Conservation (phyloP, 2,797 vertebrate species). For the Anisognathus igniventris region DNA sequence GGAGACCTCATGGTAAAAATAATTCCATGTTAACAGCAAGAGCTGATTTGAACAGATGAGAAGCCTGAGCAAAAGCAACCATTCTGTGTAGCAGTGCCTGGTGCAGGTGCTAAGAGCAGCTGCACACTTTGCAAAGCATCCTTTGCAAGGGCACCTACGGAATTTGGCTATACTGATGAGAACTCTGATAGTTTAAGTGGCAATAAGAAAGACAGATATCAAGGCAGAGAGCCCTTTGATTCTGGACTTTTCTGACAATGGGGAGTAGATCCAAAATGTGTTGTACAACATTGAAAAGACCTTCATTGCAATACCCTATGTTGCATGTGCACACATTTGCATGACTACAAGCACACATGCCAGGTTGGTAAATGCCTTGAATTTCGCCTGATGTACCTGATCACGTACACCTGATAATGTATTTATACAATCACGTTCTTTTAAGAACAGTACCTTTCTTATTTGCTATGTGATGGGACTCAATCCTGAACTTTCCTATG, state of each 20-base stretch:
- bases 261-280: background rate
- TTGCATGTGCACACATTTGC: background rate
- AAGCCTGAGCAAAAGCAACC: background rate
- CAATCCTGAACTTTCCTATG: background rate
- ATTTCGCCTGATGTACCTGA: background rate
- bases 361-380: background rate
- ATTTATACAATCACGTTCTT: background rate
- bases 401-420: background rate
- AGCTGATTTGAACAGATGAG: background rate
- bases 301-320: background rate
- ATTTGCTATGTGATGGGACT: background rate
- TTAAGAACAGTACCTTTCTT: background rate
- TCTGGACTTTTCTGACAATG: background rate
- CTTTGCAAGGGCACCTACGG: background rate
- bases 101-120: background rate
- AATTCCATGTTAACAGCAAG: background rate
- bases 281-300: background rate
- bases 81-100: background rate
- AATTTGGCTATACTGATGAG: background rate
- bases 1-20: background rate
- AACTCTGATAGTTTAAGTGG: background rate
- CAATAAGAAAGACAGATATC: background rate
- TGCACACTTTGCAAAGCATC: background rate
- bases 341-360: background rate
- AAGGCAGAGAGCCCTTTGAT: background rate